Base-by-base conservation (phyloP, 2,797 vertebrate species). In the Malurus leucopterus region DNA sequence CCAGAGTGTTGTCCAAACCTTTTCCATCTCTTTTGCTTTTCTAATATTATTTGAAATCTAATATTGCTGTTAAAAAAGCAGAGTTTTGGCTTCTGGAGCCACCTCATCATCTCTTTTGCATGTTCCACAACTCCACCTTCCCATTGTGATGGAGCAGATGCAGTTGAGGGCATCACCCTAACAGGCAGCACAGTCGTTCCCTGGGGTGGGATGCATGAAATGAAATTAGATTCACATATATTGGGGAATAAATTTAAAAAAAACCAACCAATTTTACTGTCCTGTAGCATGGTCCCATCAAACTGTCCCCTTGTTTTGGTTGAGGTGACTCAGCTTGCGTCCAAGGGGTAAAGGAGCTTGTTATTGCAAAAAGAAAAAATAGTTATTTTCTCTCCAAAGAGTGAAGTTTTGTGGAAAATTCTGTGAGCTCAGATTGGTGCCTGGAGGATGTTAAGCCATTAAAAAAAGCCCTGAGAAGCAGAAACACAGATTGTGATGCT, bases 281-380 rank as follows among this genome's bases (percentile, higher is more conserved):
- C 58, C 19, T 43, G 20, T 19, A 38, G 2, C 12, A 16, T 5
- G 16, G 8, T 27, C 20, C 44, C 47, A 24, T 36, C 44, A 65
- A 55, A 20, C 9, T 7, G 2, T 4, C 9, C 14, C 2, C 4
- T 24, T 1, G 1, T 13, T 58, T 30, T 15, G 19, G 6, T 0
- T 43, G 34, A 49, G 57, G 22, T 8, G 0, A 1, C 13, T 59
- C 24, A 5, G 22, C 53, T 80, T 13, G 18, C 7, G 9, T 18
- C 49, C 15, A 4, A 44, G 22, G 38, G 27, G 6, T 53, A 27
- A 44, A 44, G n/a, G 34, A 69, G 9, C 13, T 73, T 29, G 10
- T 44, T 30, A 1, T 8, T 0, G 5, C 3, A 15, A 43, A 76
- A 41, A 0, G 1, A 23, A 0, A 1, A 23, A 44, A 44, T 9